Base-by-base conservation (phyloP, 1,140 invertebrate genomes). In the Scaptomyza graminum region DNA sequence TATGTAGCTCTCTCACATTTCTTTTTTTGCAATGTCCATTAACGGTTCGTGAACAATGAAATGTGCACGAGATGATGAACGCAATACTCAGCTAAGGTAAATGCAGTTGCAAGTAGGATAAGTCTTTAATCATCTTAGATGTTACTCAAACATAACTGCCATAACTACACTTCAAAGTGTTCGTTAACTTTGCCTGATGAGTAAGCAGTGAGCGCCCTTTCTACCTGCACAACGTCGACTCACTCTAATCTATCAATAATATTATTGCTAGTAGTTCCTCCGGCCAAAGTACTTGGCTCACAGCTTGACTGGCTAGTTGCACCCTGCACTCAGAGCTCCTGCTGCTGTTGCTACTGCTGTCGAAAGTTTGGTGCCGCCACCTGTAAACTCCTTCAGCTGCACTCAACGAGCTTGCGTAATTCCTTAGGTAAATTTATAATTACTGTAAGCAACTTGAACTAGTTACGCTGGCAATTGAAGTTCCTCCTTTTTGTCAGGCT, bases 361-460 rank as follows among this genome's bases (percentile, higher is more conserved):
- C 25, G 25, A 39, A 70, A 64, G 55, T 59, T 60, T 34, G 39
- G 43, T 52, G 37, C 22, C 61, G 61, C 34, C 61, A 54, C 67
- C 59, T 61, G 50, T 47, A 67, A 73, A 66, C 64, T 61, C 41
- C 70, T 61, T 55, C 49, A 47, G 55, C 57, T 70, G 47, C 80
- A 78, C 81, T 78, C 70, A 59, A 65, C 57, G 66, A 49, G 60
- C 65, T 79, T 70, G 50, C 69, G 78, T 82, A 82, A 82, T 82
- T 85, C 82, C 67, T 85, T 76, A 71, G 82, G 82, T 85, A 85
- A 85, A 85, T 85, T 85, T 87, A 87, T 85, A 85, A 85, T 85
- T 85, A 85, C 82, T 79, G 74, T 64, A 76, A 76, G 80, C 82
- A 85, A 87, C 82, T 87, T 85, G 74, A 87, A 81, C 82, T 75